phyloP scores from a whole-genome alignment of 2,888 invertebrate species.

The Leptinotarsa peninsularis region DNA sequence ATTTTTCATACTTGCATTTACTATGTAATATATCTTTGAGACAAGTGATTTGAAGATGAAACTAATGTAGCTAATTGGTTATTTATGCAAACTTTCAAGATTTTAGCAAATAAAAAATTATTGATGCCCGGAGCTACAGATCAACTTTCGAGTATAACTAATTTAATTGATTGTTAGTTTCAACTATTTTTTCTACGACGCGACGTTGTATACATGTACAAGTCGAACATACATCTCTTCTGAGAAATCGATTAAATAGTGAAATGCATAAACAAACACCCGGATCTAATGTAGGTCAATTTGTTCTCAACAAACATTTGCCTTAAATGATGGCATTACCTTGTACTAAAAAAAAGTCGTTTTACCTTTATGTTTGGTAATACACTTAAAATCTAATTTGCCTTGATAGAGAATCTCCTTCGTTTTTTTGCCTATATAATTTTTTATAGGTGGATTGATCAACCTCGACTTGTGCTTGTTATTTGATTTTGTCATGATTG shows the following conservation, averaged over 20 bases:
- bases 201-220: neutral
- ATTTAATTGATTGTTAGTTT: slow-evolving; percentile 6
- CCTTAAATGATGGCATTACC: slow-evolving; percentile 45
- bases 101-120: neutral
- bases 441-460: neutral
- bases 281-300: slow-evolving; percentile 41
- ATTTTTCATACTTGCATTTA: too few relatives aligned
- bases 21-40: too few relatives aligned
- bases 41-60: too few relatives aligned
- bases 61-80: too few relatives aligned
- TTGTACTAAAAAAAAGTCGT: slow-evolving; percentile 42
- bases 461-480: neutral
- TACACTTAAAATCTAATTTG: slow-evolving; percentile 24
- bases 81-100: neutral
- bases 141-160: neutral
- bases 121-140: neutral
- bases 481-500: neutral
- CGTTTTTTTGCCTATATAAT: slow-evolving; percentile 5
- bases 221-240: slow-evolving; percentile 12
- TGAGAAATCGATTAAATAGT: slow-evolving; percentile 14
- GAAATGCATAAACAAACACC: slow-evolving; percentile 34
- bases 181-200: neutral
- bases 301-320: slow-evolving; percentile 37
- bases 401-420: slow-evolving; percentile 26
- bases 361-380: slow-evolving; percentile 24